Conservation (phyloP, 2,888 invertebrate species). For the Cosmia pyralina region DNA sequence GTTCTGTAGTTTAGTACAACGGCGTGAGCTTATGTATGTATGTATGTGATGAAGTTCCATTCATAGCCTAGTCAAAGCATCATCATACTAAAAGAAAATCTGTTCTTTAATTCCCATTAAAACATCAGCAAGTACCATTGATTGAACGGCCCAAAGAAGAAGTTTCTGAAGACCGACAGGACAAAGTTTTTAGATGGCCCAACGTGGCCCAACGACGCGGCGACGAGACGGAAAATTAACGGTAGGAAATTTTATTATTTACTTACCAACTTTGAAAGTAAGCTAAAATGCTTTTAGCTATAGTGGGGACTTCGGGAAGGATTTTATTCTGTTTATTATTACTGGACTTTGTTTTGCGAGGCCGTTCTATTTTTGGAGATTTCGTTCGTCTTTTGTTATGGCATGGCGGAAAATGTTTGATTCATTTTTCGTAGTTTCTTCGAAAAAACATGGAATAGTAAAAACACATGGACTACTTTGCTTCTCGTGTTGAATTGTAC, state of each 20-base stretch:
- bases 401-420: background rate
- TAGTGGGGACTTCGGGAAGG: conserved; percentile 45
- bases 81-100: conserved; percentile 13
- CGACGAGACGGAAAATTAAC: conserved; percentile 65
- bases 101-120: conserved; percentile 9
- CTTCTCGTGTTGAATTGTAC: background rate
- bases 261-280: conserved; percentile 59
- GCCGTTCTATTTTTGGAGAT: conserved; percentile 27
- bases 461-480: no score
- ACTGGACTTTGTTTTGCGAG: conserved; percentile 24
- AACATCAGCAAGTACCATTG: conserved; percentile 34
- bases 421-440: background rate
- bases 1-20: no score
- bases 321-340: conserved; percentile 54
- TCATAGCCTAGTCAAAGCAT: background rate
- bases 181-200: conserved; percentile 51
- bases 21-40: background rate
- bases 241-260: conserved; percentile 63
- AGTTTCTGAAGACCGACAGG: conserved; percentile 41
- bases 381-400: background rate
- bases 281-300: conserved; percentile 61
- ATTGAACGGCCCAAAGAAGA: conserved; percentile 43
- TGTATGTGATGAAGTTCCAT: background rate
- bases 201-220: conserved; percentile 35
- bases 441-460: no score